phyloP scores from a whole-genome alignment of 1,140 invertebrate species.

The Pogonomyrmex barbatus region DNA sequence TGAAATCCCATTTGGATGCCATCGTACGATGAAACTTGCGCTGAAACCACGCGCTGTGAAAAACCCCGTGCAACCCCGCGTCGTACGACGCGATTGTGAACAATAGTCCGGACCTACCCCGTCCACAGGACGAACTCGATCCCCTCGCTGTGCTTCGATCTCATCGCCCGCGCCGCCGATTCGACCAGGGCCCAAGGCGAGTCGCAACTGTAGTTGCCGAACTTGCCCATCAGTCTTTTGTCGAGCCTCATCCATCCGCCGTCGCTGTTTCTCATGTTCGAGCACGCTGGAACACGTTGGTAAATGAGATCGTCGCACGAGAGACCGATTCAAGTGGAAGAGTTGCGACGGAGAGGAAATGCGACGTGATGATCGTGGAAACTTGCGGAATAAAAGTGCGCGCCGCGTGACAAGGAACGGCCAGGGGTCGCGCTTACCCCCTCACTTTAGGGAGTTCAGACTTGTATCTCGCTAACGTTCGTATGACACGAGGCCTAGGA shows the following conservation, averaged over 20 bases:
- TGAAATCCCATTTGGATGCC: slow-evolving; percentile 26
- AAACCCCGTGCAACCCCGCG: not conserved
- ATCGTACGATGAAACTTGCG: slow-evolving; percentile 31
- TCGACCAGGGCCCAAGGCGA: slow-evolving; percentile 94
- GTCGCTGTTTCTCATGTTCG: slow-evolving; percentile 81
- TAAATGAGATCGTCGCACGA: slow-evolving; percentile 9
- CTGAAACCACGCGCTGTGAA: not conserved
- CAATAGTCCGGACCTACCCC: slow-evolving; percentile 88
- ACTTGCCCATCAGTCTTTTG: slow-evolving; percentile 87
- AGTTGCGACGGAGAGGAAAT: not conserved
- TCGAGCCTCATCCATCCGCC: slow-evolving; percentile 80
- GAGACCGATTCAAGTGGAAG: not conserved
- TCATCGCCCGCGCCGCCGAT: slow-evolving; percentile 94
- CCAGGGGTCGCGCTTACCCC: slow-evolving; percentile 1
- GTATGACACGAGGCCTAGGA: slow-evolving; percentile 56
- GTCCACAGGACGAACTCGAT: slow-evolving; percentile 97
- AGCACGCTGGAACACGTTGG: slow-evolving; percentile 82
- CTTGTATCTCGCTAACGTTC: slow-evolving; percentile 59
- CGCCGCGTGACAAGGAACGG: not conserved
- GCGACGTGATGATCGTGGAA: not conserved
- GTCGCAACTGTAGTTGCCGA: slow-evolving; percentile 95
- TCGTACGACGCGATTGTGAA: slow-evolving; percentile 32
- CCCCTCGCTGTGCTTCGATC: slow-evolving; percentile 91
- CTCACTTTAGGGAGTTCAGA: not conserved
- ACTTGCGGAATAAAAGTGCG: not conserved